A percentile compares a stretch with the other conserved stretches of the same genome.
Conservation (phyloP, 1,140 invertebrate genomes). For the Cheumatopsyche charites region DNA sequence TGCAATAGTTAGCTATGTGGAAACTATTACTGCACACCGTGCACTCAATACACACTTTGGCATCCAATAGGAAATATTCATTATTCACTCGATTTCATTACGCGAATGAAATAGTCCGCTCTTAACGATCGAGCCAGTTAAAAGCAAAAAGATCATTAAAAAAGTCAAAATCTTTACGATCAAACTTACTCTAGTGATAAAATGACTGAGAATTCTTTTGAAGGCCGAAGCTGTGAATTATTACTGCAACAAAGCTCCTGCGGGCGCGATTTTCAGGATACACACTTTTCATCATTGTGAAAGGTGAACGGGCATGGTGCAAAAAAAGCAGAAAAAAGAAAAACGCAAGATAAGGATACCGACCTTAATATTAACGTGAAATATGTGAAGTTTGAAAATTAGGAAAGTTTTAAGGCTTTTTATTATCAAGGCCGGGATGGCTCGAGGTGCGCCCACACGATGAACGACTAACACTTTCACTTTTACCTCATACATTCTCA, state of each 20-base stretch:
- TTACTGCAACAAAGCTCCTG: conserved; percentile 30
- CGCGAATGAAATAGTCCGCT: too few relatives aligned
- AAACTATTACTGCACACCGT: too few relatives aligned
- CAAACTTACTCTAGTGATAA: background rate
- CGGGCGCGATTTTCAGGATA: conserved; percentile 24
- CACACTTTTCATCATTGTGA: conserved; percentile 31
- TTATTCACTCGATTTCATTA: too few relatives aligned
- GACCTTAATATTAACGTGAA: conserved; percentile 27
- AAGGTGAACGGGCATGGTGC: background rate
- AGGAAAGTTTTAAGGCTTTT: conserved; percentile 34
- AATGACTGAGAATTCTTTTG: conserved; percentile 8
- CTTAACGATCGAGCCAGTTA: too few relatives aligned
- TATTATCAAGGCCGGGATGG: conserved; percentile 20
- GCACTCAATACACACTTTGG: too few relatives aligned
- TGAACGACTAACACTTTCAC: conserved; percentile 26
- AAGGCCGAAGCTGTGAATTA: conserved; percentile 24
- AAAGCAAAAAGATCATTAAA: background rate
- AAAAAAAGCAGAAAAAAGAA: background rate
- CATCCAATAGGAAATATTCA: too few relatives aligned
- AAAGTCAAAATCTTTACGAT: background rate
- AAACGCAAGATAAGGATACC: conserved; percentile 20
- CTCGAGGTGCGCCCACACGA: conserved; percentile 13
- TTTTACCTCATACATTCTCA: conserved; percentile 28
- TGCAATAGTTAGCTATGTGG: background rate
- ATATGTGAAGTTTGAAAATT: conserved; percentile 39